Base-by-base conservation (phyloP, 1,140 invertebrate species). In the Drosophila suzukii region DNA sequence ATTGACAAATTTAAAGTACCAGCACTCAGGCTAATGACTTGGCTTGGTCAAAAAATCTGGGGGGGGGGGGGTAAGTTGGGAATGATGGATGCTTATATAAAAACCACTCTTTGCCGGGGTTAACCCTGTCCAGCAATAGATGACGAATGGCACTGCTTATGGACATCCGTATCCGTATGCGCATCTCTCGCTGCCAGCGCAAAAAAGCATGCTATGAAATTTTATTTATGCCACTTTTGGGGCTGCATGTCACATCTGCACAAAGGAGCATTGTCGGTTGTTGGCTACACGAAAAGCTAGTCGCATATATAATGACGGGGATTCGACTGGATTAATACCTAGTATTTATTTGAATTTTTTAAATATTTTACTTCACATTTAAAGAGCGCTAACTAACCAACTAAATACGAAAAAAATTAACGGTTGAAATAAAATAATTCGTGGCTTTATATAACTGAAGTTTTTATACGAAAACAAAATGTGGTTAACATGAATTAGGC, bases 161-260 rank as follows among this genome's bases (percentile, higher is more conserved):
- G 56, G 36, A 17, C 49, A 51, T 51, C 36, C 38, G 27, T 55
- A 50, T 56, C 39, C 56, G 39, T 41, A 6, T 53, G 55, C 44
- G 56, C 46, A 53, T 71, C 61, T 36, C 54, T 34, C n/a, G 57
- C 53, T 27, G 53, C 38, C 54, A 51, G 49, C 55, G 39, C 57
- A 60, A 82, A 86, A 88, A 86, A 88, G 62, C 47, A 51, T 76
- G 83, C 75, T 76, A 53, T 79, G 58, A 55, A 88, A 88, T 86
- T 72, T 61, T 86, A 88, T 86, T 86, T 88, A 88, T 88, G 75
- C 62, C 79, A 88, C 83, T 89, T 86, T 86, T 79, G 83, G 72
- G 83, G 62, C 83, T 82, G 68, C 82, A 59, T 88, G 79, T 86
- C 71, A 74, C 75, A 82, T 60, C 41, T 78, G 78, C 62, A 75